Evolutionary conservation across 2,888 invertebrate species (phyloP).

Genomic region (Oligia fasciuncula): DNA sequence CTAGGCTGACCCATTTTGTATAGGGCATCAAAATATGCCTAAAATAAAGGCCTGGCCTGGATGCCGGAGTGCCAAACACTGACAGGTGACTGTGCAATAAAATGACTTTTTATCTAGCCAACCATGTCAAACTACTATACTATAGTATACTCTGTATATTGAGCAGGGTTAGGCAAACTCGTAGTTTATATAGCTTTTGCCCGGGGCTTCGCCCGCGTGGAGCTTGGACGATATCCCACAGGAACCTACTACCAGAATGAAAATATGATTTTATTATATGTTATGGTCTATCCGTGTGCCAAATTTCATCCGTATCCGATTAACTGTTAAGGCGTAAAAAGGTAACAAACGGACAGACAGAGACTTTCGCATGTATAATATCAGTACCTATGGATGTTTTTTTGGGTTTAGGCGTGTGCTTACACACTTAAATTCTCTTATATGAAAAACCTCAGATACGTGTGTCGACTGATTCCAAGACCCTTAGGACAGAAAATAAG

Average conservation of each 20-base stretch:
- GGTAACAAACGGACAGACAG: neutral
- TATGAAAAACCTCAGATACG: neutral
- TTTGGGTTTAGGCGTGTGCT: neutral
- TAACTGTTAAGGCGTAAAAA: neutral
- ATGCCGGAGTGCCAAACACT: slow-evolving; percentile 17
- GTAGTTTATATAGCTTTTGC: neutral
- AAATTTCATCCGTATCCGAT: neutral
- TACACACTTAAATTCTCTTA: neutral
- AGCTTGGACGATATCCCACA: neutral
- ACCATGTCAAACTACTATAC: neutral
- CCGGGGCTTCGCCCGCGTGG: too few relatives aligned
- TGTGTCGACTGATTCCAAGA: neutral
- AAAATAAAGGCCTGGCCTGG: slow-evolving; percentile 20
- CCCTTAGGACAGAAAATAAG: neutral
- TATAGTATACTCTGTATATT: neutral
- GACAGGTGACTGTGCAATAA: slow-evolving; percentile 37
- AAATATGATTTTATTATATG: neutral
- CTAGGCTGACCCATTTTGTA: neutral
- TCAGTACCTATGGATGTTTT: neutral
- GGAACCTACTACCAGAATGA: neutral
- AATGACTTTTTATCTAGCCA: slow-evolving; percentile 32
- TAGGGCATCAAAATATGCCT: slow-evolving; percentile 2
- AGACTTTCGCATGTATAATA: neutral
- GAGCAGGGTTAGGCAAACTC: neutral
- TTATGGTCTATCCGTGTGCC: too few relatives aligned